A percentile compares a stretch with the other conserved stretches of the same genome.
These are phyloP conservation scores for Acrossocheilus wenchowensis DNA, from an alignment of 2,797 vertebrate genomes.

Conservation along the genomic window DNA sequence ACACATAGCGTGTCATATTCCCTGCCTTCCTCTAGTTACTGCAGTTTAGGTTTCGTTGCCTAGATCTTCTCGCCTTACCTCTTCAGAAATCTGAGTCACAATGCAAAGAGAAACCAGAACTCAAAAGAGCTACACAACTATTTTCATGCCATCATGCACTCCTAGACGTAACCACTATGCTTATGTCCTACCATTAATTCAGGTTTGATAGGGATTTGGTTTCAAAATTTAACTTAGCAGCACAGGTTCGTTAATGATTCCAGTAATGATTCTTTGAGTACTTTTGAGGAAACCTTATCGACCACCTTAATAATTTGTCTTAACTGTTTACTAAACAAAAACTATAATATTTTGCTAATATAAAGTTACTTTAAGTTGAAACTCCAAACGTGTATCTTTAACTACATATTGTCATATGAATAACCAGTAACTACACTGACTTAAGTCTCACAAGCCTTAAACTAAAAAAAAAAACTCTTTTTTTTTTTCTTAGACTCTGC, in stretches of 20 bases:
- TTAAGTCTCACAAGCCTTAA: background rate
- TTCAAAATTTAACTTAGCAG: background rate
- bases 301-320: background rate
- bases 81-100: conserved; percentile 29
- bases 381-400: background rate
- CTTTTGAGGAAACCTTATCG: background rate
- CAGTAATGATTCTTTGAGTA: background rate
- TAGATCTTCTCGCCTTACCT: conserved; percentile 21
- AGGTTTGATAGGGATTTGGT: background rate
- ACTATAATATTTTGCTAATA: background rate
- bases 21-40: conserved; percentile 46
- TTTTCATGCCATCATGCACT: conserved; percentile 21
- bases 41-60: conserved; percentile 49
- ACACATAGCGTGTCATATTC: conserved; percentile 45
- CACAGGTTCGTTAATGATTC: background rate
- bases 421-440: background rate
- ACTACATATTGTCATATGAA: conserved; percentile 13
- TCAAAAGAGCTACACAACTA: conserved; percentile 2
- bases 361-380: background rate
- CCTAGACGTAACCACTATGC: background rate
- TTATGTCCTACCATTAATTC: background rate
- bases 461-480: background rate
- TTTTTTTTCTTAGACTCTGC: conserved; percentile 26
- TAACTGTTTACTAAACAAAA: conserved; percentile 16
- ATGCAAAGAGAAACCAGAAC: conserved; percentile 13